Evolutionary conservation across 2,113 vertebrate genomes (phyloP).

Genomic region (Crotalus tigris): DNA sequence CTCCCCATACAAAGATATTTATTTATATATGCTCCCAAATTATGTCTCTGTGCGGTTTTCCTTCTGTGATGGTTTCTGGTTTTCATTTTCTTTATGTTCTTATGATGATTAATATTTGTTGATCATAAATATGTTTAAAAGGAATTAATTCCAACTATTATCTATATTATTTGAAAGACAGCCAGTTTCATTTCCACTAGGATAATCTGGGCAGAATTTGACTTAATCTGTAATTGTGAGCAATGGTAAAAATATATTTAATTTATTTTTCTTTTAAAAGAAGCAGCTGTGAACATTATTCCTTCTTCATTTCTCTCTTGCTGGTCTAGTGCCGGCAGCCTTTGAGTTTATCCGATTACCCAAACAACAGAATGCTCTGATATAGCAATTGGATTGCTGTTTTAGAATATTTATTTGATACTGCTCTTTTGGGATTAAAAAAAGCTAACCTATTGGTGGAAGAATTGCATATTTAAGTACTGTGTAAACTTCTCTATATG

Average conservation of each 20-base stretch:
- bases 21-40: background rate
- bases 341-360: background rate
- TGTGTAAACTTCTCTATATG: background rate
- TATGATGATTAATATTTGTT: background rate
- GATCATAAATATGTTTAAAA: background rate
- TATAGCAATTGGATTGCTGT: background rate
- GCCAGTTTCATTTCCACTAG: background rate
- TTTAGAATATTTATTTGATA: background rate
- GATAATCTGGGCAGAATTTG: background rate
- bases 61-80: background rate
- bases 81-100: background rate
- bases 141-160: background rate
- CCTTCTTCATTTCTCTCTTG: background rate
- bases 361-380: background rate
- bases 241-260: background rate
- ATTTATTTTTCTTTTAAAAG: background rate
- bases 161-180: background rate
- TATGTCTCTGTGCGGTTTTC: background rate
- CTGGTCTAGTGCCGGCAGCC: background rate
- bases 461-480: background rate
- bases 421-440: background rate
- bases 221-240: background rate
- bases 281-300: background rate
- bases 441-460: background rate
- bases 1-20: background rate